phyloP scores from a whole-genome alignment of 2,797 vertebrate species.

The Holocentrus rufus region DNA sequence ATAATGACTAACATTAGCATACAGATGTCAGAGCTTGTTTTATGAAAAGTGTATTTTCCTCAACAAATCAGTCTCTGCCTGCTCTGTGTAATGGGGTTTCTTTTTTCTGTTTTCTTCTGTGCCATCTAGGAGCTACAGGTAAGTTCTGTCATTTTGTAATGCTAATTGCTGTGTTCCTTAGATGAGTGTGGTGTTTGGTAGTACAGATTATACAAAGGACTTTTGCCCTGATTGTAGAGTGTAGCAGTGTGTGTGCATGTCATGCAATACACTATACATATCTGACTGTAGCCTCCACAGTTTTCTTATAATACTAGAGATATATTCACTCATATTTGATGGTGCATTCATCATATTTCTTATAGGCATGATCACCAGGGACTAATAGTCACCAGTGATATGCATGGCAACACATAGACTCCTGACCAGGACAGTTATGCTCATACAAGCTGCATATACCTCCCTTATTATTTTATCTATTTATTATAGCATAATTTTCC shows the following conservation, averaged over 20 bases:
- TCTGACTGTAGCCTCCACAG: slow-evolving; percentile 18
- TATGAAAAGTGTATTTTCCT: not conserved
- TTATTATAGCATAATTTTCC: not conserved
- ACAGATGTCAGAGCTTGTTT: not conserved
- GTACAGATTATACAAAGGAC: slow-evolving; percentile 6
- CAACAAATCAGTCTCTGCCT: slow-evolving; percentile 25
- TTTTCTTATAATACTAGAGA: slow-evolving; percentile 10
- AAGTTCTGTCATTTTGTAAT: slow-evolving; percentile 67
- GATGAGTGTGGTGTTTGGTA: slow-evolving; percentile 27
- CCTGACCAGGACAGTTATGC: slow-evolving; percentile 5
- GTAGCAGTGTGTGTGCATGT: slow-evolving; percentile 50
- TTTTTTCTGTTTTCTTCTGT: slow-evolving; percentile 73
- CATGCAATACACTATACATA: slow-evolving; percentile 15
- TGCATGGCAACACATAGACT: slow-evolving; percentile 12
- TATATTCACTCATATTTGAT: not conserved
- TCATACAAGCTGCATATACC: no score
- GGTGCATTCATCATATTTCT: slow-evolving; percentile 12
- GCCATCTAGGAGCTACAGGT: slow-evolving; percentile 84
- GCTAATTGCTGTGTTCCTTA: slow-evolving; percentile 59
- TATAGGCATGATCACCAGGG: slow-evolving; percentile 7
- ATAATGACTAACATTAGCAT: slow-evolving; percentile 2
- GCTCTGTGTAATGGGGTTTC: slow-evolving; percentile 69
- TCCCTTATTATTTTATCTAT: not conserved
- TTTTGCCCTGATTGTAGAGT: slow-evolving; percentile 9
- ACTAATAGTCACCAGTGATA: slow-evolving; percentile 27